A percentile compares a stretch with the other conserved stretches of the same genome.
Evolutionary conservation across 2,888 invertebrate species (phyloP).

Genomic region (Drosophila subsilvestris): DNA sequence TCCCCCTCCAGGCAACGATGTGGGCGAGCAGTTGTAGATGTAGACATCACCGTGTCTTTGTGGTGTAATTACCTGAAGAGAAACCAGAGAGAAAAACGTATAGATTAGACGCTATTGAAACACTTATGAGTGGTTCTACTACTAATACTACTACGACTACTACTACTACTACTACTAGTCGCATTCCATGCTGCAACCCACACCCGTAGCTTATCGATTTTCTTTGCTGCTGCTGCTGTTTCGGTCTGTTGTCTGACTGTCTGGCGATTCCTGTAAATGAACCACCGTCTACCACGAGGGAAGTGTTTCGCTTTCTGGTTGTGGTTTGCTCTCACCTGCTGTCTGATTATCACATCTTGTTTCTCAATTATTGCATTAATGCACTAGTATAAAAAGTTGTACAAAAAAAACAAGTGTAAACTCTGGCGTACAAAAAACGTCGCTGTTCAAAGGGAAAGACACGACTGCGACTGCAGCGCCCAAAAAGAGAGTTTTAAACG

Average conservation of each 20-base stretch:
- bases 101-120: background rate
- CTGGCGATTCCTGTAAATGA: slow-evolving; percentile 25
- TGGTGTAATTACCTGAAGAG: slow-evolving; percentile 88
- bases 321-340: slow-evolving; percentile 53
- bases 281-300: slow-evolving; percentile 1
- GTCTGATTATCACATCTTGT: slow-evolving; percentile 63
- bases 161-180: slow-evolving; percentile 6
- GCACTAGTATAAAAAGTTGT: slow-evolving; percentile 31
- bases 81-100: slow-evolving; percentile 2
- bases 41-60: slow-evolving; percentile 90
- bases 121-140: background rate
- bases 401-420: slow-evolving; percentile 14
- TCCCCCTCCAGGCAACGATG: slow-evolving; percentile 29
- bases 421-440: slow-evolving; percentile 14
- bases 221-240: slow-evolving; percentile 27
- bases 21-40: slow-evolving; percentile 86
- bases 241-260: background rate
- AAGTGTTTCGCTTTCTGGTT: slow-evolving; percentile 4
- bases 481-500: slow-evolving; percentile 10
- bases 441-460: slow-evolving; percentile 37
- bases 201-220: slow-evolving; percentile 55
- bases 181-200: background rate
- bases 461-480: slow-evolving; percentile 43
- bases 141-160: slow-evolving; percentile 8
- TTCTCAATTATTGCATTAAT: slow-evolving; percentile 47